Conservation (phyloP, 35 echinoderm and acorn worm species). For the Apostichopus californicus region DNA sequence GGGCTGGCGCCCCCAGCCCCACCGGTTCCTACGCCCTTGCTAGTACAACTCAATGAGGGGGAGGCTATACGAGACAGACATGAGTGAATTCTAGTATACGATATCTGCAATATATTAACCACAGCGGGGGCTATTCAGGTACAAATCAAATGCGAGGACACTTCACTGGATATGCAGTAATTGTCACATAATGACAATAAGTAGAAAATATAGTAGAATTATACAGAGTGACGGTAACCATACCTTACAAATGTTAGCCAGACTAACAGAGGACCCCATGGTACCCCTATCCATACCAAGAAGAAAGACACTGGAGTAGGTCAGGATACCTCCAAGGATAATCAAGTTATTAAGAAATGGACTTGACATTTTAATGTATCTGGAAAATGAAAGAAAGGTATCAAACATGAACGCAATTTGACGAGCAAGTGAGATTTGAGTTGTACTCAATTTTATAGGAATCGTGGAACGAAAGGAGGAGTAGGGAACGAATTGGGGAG, state of each 20-base stretch:
- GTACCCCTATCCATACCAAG: constrained; percentile 77
- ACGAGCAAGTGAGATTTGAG: not conserved
- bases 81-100: too few species aligned
- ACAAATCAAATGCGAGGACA: too few species aligned
- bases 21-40: too few species aligned
- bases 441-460: not conserved
- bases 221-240: not conserved
- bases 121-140: too few species aligned
- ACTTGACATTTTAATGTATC: constrained; percentile 99
- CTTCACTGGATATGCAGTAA: not conserved
- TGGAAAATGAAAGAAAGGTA: not conserved
- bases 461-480: too few species aligned
- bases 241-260: constrained; percentile 79
- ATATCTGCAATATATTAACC: too few species aligned
- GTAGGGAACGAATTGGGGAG: too few species aligned
- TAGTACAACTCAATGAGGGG: too few species aligned
- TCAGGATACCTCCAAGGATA: constrained; percentile 89
- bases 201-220: not conserved
- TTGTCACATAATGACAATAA: not conserved
- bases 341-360: constrained; percentile 91
- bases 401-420: not conserved
- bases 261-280: constrained; percentile 55
- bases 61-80: too few species aligned
- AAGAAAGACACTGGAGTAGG: constrained; percentile 82
- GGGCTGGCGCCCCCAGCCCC: too few species aligned